A percentile compares a stretch with the other conserved stretches of the same genome.
Evolutionary conservation across 2,888 invertebrate species (phyloP).

Genomic region (Nasonovia ribisnigri): DNA sequence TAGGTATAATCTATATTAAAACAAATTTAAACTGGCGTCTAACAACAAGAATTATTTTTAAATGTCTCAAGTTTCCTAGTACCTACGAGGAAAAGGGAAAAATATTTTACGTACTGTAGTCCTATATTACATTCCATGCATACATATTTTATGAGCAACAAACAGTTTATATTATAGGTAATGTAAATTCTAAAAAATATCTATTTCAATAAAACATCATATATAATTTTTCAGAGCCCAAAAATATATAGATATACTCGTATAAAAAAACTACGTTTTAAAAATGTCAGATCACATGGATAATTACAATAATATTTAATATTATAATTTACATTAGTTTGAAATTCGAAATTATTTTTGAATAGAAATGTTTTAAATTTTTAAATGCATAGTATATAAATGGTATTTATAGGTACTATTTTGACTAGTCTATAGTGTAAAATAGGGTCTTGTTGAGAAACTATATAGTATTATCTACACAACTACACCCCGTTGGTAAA

Average conservation of each 20-base stretch:
- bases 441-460: background rate
- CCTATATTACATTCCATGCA: background rate
- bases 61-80: background rate
- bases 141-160: background rate
- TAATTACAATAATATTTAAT: background rate
- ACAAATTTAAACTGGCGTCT: background rate
- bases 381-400: background rate
- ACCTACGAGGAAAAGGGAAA: background rate
- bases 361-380: background rate
- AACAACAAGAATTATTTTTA: background rate
- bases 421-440: background rate
- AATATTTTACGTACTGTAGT: background rate
- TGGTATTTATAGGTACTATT: background rate
- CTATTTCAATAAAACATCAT: background rate
- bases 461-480: background rate
- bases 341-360: background rate
- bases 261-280: background rate
- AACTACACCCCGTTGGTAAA: background rate
- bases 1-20: background rate
- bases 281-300: background rate
- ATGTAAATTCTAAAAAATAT: background rate
- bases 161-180: background rate
- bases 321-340: background rate
- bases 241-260: background rate
- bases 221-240: background rate